Base-by-base conservation (phyloP, 53 echinoderm and acorn worm species). In the Apostichopus leukothele region DNA sequence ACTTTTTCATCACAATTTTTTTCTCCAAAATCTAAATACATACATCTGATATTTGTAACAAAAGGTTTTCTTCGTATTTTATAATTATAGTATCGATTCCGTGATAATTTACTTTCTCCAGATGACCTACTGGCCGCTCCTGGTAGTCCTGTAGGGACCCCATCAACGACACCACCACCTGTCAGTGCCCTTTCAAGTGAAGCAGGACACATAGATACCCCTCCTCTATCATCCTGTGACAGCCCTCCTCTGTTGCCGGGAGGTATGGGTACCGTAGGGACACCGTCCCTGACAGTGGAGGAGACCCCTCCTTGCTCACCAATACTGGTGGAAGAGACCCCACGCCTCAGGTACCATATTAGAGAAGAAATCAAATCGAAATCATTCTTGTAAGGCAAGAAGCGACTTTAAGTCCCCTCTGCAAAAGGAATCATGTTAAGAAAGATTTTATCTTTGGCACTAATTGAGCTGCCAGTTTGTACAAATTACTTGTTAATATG, bases 101-200 rank as follows among this genome's bases (percentile, higher is more conserved):
- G 7, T 0, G 14, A 19, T 74, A 74, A 74, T 11, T 74, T 74
- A 0, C 1, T 9, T 85, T 67, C 22, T 67, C 10, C 73, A 89
- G 89, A 79, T 18, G 54, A 51, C 51, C 67, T 81, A 20, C 53
- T 89, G 60, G 51, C 63, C 9, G 81, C 68, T 67, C 89, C 89
- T 61, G 22, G 50, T 22, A 89, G 89, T 52, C 89, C 89, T 26
- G 81, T 89, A 25, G 78, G 54, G 4, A 90, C 90, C 86, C 90
- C 90, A 18, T 53, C 75, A n/a, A 22, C 71, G 25, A 90, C 90
- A 51, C 90, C 90, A 10, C 90, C 84, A 26, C 90, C 85, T 51
- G 74, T 50, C 53, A 74, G 54, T 57, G 75, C 23, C 14, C 57
- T 22, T 16, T 50, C 54, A 8, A 73, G 55, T 55, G 53, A 52